A percentile compares a stretch with the other conserved stretches of the same genome.
phyloP scores from a whole-genome alignment of 2,113 vertebrate species.

The human (Homo sapiens) region DNA sequence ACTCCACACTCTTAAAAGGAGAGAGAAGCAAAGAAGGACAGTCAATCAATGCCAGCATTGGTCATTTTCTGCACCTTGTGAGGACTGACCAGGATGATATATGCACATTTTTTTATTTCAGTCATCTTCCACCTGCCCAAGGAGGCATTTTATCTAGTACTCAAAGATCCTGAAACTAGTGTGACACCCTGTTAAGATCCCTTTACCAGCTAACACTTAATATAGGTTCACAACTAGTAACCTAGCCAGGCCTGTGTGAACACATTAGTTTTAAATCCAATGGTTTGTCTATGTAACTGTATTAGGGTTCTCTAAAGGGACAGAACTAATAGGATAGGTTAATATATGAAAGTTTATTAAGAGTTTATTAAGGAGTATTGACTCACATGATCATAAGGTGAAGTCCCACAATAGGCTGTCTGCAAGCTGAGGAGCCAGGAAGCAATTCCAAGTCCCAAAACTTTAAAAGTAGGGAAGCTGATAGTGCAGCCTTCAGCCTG shows the following conservation, averaged over 20 bases:
- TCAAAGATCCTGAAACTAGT: background rate
- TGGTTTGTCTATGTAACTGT: background rate
- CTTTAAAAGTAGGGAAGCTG: too few relatives aligned
- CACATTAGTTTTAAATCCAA: background rate
- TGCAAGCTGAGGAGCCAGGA: too few relatives aligned
- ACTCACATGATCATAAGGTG: too few relatives aligned
- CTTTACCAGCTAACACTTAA: background rate
- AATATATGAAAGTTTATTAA: too few relatives aligned
- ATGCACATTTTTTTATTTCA: background rate
- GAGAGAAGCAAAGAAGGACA: conserved; percentile 57
- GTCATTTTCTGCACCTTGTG: background rate
- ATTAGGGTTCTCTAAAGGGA: too few relatives aligned
- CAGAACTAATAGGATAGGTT: too few relatives aligned
- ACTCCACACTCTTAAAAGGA: conserved; percentile 22
- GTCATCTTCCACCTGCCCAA: background rate
- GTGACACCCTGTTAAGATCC: background rate
- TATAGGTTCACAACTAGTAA: background rate
- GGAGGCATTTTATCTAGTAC: background rate
- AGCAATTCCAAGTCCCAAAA: too few relatives aligned
- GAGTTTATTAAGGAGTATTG: too few relatives aligned
- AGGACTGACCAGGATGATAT: background rate
- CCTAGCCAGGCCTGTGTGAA: background rate
- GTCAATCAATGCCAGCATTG: background rate
- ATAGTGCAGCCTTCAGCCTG: too few relatives aligned
- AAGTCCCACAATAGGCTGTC: too few relatives aligned